Base-by-base conservation (phyloP, 2,888 invertebrate species). In the Trypoxylon attenuatum region DNA sequence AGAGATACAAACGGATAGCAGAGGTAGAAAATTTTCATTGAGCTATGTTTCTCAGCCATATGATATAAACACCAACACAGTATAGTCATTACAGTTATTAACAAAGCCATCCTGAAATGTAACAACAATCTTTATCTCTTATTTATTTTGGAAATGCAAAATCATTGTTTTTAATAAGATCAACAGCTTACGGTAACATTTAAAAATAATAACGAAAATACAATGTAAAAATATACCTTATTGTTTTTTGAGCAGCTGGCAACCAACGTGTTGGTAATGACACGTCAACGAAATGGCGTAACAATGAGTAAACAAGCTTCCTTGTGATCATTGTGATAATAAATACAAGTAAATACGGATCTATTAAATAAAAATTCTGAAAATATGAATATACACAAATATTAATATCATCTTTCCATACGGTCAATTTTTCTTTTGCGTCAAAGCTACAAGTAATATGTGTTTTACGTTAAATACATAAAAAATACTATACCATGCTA, bases 281-380 rank as follows among this genome's bases (percentile, higher is more conserved):
- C 4, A 84, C 76, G 64, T 89, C 90, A 21, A 92, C 78, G 8
- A 89, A 76, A 60, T 88, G 88, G 63, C 90, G 85, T 43, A 91
- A 87, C 19, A 91, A 71, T 58, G 91, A 90, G 76, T 94, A 94
- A 6, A 97, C 87, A 55, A 98, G 89, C 78, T 97, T 90, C 58
- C 97, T 89, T 18, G 93, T 91, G 77, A 97, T 89, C 77, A 98
- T 90, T 5, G 95, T 90, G 57, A 93, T 89, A 73, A 98, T 94
- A 83, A 98, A 95, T 54, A 92, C 90, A 41, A 97, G 91, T 58
- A 99, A 88, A 85, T 97, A 93, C 0, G 92, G 91, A 86, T 99
- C 98, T 81, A 99, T 97, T 74, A 98, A 88, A 87, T 98, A 95
- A 87, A 97, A 95, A 87, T 98, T 97, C 98, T 98, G 90, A 68